Conservation (phyloP, 2,888 invertebrate species). For the Agrypnus murinus region DNA sequence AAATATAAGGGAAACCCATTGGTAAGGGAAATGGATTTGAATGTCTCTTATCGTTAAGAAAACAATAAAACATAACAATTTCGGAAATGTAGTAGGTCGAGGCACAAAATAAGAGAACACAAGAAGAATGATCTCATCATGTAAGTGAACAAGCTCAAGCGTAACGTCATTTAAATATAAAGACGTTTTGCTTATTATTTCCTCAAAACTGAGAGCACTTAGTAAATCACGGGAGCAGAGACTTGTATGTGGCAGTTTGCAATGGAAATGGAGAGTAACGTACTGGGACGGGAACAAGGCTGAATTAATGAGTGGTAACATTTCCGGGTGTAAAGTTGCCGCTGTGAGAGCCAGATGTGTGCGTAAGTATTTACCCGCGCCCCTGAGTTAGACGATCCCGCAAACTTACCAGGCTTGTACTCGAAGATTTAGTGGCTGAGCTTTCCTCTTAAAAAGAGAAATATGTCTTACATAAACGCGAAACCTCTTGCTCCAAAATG, state of each 20-base stretch:
- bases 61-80: constrained; percentile 20
- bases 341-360: constrained; percentile 64
- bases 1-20: constrained; percentile 7
- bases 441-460: constrained; percentile 53
- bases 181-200: constrained; percentile 52
- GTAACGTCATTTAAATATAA: constrained; percentile 48
- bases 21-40: constrained; percentile 23
- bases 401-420: constrained; percentile 62
- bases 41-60: constrained; percentile 19
- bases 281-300: constrained; percentile 62
- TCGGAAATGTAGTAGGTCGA: constrained; percentile 26
- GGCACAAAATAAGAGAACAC: constrained; percentile 26
- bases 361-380: constrained; percentile 64
- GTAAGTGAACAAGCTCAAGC: constrained; percentile 43
- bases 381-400: constrained; percentile 60
- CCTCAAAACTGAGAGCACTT: constrained; percentile 56
- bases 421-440: constrained; percentile 53
- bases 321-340: constrained; percentile 66
- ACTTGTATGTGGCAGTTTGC: constrained; percentile 57
- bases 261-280: constrained; percentile 60
- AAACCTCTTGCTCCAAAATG: constrained; percentile 51
- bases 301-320: constrained; percentile 67
- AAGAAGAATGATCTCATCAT: constrained; percentile 44
- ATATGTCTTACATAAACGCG: constrained; percentile 51
- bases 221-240: constrained; percentile 58